phyloP scores from a whole-genome alignment of 1,140 invertebrate species.

The Lepidurus couesii region DNA sequence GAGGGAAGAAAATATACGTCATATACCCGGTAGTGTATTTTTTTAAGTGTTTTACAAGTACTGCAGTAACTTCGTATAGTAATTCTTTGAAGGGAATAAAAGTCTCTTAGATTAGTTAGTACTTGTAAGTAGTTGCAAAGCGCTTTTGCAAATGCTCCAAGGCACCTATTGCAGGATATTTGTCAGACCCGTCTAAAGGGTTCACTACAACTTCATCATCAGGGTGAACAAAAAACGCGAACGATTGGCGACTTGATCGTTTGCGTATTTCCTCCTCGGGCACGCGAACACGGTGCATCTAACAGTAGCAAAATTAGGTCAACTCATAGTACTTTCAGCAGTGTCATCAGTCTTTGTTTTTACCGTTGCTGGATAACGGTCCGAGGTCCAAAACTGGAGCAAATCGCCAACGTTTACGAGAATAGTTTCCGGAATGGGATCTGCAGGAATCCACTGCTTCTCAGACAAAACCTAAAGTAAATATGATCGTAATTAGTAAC shows the following conservation, averaged over 20 bases:
- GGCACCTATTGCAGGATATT: conserved; percentile 25
- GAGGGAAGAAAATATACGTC: no score
- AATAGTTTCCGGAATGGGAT: conserved; percentile 68
- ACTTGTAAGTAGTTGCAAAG: conserved; percentile 29
- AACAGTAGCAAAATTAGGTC: conserved; percentile 36
- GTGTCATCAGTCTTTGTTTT: conserved; percentile 37
- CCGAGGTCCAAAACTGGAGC: conserved; percentile 66
- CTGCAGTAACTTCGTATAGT: no score
- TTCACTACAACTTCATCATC: conserved; percentile 54
- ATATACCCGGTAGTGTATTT: no score
- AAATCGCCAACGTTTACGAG: conserved; percentile 73
- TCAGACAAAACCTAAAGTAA: conserved; percentile 41
- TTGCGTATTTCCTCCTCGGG: conserved; percentile 56
- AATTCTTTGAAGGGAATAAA: no score
- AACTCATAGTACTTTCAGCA: not conserved
- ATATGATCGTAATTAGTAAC: not conserved
- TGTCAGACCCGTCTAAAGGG: conserved; percentile 46
- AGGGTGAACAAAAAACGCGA: conserved; percentile 71
- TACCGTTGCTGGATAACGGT: conserved; percentile 62
- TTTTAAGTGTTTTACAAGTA: no score
- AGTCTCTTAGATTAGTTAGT: not conserved
- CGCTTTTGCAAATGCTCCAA: conserved; percentile 28
- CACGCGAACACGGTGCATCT: conserved; percentile 65
- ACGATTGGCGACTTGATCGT: conserved; percentile 58
- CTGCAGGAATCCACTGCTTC: conserved; percentile 65